Evolutionary conservation across 2,797 vertebrate species (phyloP).

Genomic region (Dendrocincla fuliginosa): DNA sequence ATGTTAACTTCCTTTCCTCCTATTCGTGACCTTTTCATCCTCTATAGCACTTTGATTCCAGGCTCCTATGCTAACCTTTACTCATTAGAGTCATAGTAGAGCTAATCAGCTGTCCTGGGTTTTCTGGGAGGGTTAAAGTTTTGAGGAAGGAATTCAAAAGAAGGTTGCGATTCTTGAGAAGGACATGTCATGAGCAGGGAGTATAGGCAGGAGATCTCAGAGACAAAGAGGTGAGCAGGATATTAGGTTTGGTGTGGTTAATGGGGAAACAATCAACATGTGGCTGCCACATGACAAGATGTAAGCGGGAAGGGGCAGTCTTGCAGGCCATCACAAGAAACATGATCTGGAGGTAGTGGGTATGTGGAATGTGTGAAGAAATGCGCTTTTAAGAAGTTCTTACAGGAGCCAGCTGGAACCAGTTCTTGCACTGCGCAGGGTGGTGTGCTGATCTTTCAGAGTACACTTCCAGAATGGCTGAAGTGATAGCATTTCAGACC

Average conservation of each 20-base stretch:
- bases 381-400: conserved; percentile 39
- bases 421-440: background rate
- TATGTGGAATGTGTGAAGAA: conserved; percentile 64
- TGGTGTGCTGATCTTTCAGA: background rate
- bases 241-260: conserved; percentile 8
- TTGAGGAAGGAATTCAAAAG: conserved; percentile 18
- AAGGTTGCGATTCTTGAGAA: background rate
- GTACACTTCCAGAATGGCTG: background rate
- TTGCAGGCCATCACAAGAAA: conserved; percentile 32
- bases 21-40: background rate
- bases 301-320: conserved; percentile 33
- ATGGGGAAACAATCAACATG: conserved; percentile 8
- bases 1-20: background rate
- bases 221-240: conserved; percentile 44
- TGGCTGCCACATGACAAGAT: conserved; percentile 52
- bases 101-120: background rate
- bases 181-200: background rate
- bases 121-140: background rate
- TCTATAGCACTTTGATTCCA: background rate
- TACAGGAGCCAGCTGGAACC: background rate
- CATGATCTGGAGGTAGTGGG: conserved; percentile 29
- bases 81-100: background rate
- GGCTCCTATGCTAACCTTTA: background rate
- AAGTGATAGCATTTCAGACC: background rate
- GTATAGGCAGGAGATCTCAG: background rate